Conservation (phyloP, 2,113 vertebrate species). For the Chinchilla lanigera region DNA sequence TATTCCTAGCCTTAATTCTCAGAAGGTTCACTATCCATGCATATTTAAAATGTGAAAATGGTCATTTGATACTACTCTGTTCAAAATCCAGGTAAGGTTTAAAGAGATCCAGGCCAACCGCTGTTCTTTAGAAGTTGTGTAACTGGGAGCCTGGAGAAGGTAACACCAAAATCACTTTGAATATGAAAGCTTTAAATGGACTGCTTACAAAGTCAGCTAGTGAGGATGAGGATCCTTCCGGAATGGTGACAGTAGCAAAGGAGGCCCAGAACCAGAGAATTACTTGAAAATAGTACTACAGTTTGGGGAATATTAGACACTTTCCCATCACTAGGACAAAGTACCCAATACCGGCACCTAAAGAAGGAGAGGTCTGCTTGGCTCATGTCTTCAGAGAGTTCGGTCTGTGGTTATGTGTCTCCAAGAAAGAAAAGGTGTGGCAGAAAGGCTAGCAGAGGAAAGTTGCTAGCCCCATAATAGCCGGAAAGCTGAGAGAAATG, state of each 20-base stretch:
- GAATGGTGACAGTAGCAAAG: background rate
- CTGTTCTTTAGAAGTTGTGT: background rate
- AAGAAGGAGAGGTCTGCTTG: background rate
- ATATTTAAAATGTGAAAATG: background rate
- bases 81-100: slow-evolving; percentile 11
- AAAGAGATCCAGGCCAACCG: background rate
- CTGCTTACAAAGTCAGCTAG: background rate
- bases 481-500: background rate
- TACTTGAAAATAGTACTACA: background rate
- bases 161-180: background rate
- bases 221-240: background rate
- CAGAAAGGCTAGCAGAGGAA: background rate
- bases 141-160: background rate
- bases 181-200: background rate
- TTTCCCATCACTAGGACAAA: background rate
- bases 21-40: background rate
- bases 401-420: background rate
- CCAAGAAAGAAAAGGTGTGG: background rate
- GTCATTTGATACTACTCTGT: slow-evolving; percentile 23
- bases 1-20: background rate
- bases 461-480: background rate
- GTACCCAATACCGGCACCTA: background rate
- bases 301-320: background rate
- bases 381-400: background rate
- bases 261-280: background rate